These are phyloP conservation scores for Pseudochirops cupreus DNA, from an alignment of 2,797 vertebrate genomes.

Conservation along the genomic window DNA sequence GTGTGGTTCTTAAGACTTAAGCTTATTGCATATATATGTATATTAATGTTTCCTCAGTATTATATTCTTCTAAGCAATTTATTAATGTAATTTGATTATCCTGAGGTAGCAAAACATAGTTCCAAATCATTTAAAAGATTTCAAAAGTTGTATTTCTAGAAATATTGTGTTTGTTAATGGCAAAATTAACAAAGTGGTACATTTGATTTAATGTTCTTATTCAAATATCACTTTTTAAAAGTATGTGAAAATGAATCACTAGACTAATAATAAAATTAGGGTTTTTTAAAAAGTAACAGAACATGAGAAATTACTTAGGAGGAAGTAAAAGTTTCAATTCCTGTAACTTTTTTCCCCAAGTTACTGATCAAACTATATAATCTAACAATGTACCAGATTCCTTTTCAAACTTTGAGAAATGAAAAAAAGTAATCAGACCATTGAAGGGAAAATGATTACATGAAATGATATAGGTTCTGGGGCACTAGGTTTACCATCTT, in stretches of 20 bases:
- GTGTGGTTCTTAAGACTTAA: constrained; percentile 23
- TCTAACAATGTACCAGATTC: neutral
- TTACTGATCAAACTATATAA: neutral
- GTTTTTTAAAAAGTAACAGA: neutral
- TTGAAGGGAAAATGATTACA: neutral
- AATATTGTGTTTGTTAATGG: neutral
- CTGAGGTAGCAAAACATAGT: neutral
- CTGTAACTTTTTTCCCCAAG: neutral
- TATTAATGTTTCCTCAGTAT: neutral
- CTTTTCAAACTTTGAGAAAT: neutral
- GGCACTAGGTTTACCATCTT: neutral
- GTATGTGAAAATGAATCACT: neutral
- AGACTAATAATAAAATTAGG: neutral
- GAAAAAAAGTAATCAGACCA: neutral
- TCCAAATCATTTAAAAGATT: constrained; percentile 32
- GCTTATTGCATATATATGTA: neutral
- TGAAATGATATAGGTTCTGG: neutral
- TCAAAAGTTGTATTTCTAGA: neutral
- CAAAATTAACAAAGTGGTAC: neutral
- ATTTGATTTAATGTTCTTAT: constrained; percentile 18
- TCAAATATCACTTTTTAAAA: constrained; percentile 13
- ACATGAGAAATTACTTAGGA: neutral
- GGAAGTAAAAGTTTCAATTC: neutral
- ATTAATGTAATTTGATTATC: neutral
- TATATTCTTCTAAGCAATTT: neutral